Evolutionary conservation across 1,140 invertebrate genomes (phyloP).

Genomic region (Helicoverpa armigera): DNA sequence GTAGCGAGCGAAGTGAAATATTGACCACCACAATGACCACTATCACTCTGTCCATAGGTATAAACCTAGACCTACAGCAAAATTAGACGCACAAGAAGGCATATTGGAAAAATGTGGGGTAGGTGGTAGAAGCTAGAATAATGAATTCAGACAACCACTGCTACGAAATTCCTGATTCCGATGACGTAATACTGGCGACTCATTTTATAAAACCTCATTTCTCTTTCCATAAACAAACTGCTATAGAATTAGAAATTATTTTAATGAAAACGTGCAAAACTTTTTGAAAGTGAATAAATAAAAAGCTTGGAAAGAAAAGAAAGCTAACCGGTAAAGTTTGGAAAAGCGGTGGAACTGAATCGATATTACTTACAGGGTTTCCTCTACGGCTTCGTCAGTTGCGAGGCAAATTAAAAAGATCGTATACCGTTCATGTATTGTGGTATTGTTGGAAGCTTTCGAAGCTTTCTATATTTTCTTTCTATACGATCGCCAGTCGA

Average conservation of each 20-base stretch:
- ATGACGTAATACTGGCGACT: not conserved
- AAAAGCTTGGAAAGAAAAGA: slow-evolving; percentile 11
- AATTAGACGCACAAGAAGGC: too few species aligned
- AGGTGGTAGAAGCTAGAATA: too few species aligned
- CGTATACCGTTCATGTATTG: slow-evolving; percentile 43
- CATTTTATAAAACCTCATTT: not conserved
- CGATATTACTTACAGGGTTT: slow-evolving; percentile 70
- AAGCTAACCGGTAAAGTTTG: slow-evolving; percentile 52
- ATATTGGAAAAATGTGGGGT: too few species aligned
- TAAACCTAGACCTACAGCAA: too few species aligned
- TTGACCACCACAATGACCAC: too few species aligned
- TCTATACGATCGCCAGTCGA: not conserved
- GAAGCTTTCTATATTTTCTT: too few species aligned
- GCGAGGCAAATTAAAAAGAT: slow-evolving; percentile 74
- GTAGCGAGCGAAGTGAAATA: too few species aligned
- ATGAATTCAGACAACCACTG: too few species aligned
- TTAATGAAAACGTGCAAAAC: not conserved
- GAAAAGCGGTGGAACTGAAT: slow-evolving; percentile 61
- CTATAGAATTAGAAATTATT: slow-evolving; percentile 4
- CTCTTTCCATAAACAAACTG: not conserved
- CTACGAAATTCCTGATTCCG: too few species aligned
- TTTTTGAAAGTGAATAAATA: not conserved
- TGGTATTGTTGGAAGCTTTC: slow-evolving; percentile 44
- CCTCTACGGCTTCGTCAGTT: slow-evolving; percentile 70
- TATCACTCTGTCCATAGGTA: too few species aligned